Evolutionary conservation across 2,888 invertebrate genomes (phyloP), one percentile per base, ranked within the genome.

Genomic region (Ornithoptera alexandrae): DNA sequence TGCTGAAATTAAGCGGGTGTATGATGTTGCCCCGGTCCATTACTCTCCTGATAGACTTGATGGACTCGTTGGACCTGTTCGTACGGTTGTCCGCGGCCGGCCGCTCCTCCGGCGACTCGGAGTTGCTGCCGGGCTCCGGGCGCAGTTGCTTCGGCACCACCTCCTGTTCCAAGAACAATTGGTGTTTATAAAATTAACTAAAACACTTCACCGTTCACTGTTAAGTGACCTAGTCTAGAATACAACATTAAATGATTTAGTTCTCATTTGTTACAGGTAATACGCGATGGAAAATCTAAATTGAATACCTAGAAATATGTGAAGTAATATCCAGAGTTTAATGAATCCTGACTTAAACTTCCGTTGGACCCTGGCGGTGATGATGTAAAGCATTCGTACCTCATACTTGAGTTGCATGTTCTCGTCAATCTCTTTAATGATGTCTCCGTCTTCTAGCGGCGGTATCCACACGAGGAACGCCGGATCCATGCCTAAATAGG

Each of bases 381-480:
- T 30, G 30, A 30, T 30, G 30, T 3, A 30, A 3, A 30, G 30
- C 30, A 30, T 7, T 71, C 60, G 75, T 74, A 90, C 92, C 85
- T 90, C 93, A 76, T 93, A 92, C 62, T 89, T 83, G 1, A 90
- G 88, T 36, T 85, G 85, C 56, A 89, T 87, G 5, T 84, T 89
- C 62, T 93, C 93, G 71, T 94, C 93, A 5, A 94, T 93, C 62
- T 94, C 94, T 61, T 93, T 93, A 56, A 95, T 86, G n/a, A 94
- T 94, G 69, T 95, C 95, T 1, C 94, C 95, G 58, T 95, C 95
- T 76, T 95, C 95, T 30, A 96, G 87, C 0, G 97, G 97, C 8
- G 97, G 97, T 74, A 97, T 97, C 97, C 97, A 97, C 0, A 97
- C 96, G 62, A 97, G 89, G 84, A 97, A 97, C 0, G 97, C 97